Evolutionary conservation across 2,797 vertebrate species (phyloP).

Genomic region (Poecile montanus): DNA sequence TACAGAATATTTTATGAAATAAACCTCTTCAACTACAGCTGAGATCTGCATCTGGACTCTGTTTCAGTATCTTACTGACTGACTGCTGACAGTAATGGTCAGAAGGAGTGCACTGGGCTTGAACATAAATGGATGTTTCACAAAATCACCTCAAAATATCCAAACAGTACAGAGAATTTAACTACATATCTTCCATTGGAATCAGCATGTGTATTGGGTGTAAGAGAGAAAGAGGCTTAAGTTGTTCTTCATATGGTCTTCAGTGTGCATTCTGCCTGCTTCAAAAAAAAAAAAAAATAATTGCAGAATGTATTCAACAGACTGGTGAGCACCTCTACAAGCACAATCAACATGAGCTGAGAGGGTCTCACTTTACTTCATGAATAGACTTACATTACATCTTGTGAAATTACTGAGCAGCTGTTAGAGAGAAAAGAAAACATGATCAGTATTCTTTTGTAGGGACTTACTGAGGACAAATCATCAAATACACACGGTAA

Average conservation of each 20-base stretch:
- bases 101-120: not conserved
- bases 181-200: not conserved
- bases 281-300: constrained; percentile 4
- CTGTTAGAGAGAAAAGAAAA: constrained; percentile 70
- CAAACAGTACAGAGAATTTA: not conserved
- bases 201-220: not conserved
- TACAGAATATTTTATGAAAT: constrained; percentile 26
- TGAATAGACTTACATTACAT: constrained; percentile 77
- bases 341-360: constrained; percentile 67
- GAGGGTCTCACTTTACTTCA: constrained; percentile 58
- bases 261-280: constrained; percentile 30
- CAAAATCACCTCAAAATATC: constrained; percentile 41
- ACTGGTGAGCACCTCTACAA: constrained; percentile 47
- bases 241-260: not conserved
- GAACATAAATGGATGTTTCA: constrained; percentile 43
- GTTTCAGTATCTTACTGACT: constrained; percentile 58
- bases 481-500: constrained; percentile 64
- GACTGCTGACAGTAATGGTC: constrained; percentile 47
- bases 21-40: constrained; percentile 13
- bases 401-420: constrained; percentile 77
- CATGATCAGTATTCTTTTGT: constrained; percentile 66
- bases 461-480: constrained; percentile 27
- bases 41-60: constrained; percentile 49
- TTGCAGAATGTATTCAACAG: constrained; percentile 50
- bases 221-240: not conserved